Evolutionary conservation across 30 jellyfish, hydroid and myxozoan species (phyloP).

Genomic region (Aurelia sp.): DNA sequence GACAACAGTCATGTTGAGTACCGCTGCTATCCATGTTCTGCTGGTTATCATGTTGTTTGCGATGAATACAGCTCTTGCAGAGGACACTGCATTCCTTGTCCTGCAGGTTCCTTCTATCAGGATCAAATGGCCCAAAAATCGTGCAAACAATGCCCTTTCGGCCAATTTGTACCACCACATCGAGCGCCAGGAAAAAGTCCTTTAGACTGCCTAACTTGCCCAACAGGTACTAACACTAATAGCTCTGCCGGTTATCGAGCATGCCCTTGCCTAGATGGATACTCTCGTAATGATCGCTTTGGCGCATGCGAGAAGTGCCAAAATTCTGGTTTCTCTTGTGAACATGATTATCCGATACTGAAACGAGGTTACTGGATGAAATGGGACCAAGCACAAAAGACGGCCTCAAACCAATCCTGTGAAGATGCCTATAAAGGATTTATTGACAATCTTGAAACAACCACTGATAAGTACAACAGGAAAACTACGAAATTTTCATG

Average conservation of each 20-base stretch:
- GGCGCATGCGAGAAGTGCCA: constrained; percentile 51
- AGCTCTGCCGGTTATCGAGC: constrained; percentile 60
- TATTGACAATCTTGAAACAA: constrained; percentile 26
- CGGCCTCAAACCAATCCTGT: constrained; percentile 18
- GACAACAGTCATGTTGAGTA: background rate
- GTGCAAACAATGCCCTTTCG: constrained; percentile 56
- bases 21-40: too few relatives aligned
- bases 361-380: constrained; percentile 57
- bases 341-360: constrained; percentile 25
- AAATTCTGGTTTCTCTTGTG: constrained; percentile 23
- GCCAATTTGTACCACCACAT: constrained; percentile 52
- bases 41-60: constrained; percentile 29
- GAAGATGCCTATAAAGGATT: background rate
- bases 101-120: constrained; percentile 62
- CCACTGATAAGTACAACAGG: constrained; percentile 10
- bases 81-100: constrained; percentile 33
- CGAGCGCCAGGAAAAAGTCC: constrained; percentile 49
- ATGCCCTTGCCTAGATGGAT: constrained; percentile 52
- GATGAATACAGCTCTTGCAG: constrained; percentile 3
- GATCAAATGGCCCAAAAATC: constrained; percentile 25
- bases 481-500: constrained; percentile 5
- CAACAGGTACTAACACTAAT: constrained; percentile 50
- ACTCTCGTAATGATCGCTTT: constrained; percentile 52
- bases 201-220: constrained; percentile 61
- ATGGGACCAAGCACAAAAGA: constrained; percentile 3